Evolutionary conservation across 92 coral and sea anemone species (phyloP), one percentile per base, ranked within the genome.

Genomic region (Chrysogorgia sp.): DNA sequence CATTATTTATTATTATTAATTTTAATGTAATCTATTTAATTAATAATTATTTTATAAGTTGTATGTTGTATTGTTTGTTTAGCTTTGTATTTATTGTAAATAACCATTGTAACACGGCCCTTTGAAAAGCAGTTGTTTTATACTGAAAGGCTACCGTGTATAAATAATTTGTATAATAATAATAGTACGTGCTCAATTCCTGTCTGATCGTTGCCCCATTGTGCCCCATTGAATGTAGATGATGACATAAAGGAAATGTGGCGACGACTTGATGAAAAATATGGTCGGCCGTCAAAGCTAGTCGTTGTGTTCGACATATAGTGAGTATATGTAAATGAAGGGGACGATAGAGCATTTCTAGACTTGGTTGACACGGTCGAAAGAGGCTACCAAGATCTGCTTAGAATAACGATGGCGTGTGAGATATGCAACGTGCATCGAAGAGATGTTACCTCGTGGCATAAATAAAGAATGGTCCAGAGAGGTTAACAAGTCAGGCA

Each of bases 201-300:
- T 67, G 77, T 49, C 32, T 67, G 14, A 20, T 37, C 1, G 43
- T 24, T 31, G 43, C 28, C 26, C 56, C 77, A 22, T 40, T 29
- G 37, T 31, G 41, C 49, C n/a, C 25, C 33, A 6, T 45, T n/a
- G 12, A 71, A 55, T 60, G 75, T 79, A 7, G 88, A 85, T 67
- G 66, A 64, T 55, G 75, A 34, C 61, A 30, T 32, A 35, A 63
- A 62, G 49, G 59, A 58, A 45, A 83, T 83, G 83, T 83, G 77
- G 87, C 35, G 57, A 20, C 87, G 76, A 19, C 58, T 76, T 10
- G 77, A 83, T 34, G 78, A 76, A 56, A 83, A 76, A 58, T 80
- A 80, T 29, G 84, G 68, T 0, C 77, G 41, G 28, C 77, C 79
- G n/a, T 58, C 77, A 25, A 69, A 81, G 35, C 68, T 70, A 1